phyloP scores from a whole-genome alignment of 2,797 vertebrate genomes.

The Hypotaenidia philippensis region DNA sequence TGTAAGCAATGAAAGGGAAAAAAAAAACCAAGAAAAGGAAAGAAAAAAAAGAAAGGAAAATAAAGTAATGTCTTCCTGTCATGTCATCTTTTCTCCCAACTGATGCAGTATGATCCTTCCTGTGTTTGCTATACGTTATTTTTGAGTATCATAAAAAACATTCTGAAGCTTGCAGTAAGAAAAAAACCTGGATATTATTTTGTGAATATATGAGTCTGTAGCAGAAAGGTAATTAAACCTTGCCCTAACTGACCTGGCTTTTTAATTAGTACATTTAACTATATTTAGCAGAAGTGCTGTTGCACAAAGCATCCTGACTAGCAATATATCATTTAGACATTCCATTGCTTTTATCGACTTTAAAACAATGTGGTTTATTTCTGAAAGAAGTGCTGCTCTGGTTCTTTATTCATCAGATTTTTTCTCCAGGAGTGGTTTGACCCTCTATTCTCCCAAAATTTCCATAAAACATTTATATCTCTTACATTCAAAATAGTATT shows the following conservation, averaged over 20 bases:
- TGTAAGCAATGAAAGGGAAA: not conserved
- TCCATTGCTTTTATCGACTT: not conserved
- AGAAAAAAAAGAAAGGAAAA: rapidly evolving
- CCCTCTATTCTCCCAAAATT: not conserved
- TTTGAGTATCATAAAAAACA: not conserved
- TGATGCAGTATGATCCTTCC: not conserved
- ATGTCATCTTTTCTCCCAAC: not conserved
- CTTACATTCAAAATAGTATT: not conserved
- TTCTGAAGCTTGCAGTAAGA: not conserved
- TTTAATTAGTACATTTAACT: constrained; percentile 22
- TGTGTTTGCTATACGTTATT: not conserved
- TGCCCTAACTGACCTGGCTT: not conserved
- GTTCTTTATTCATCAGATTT: not conserved
- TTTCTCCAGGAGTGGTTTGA: not conserved
- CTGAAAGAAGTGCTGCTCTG: not conserved
- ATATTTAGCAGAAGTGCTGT: not conserved
- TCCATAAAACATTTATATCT: not conserved
- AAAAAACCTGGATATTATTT: not conserved
- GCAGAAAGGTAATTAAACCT: constrained; percentile 10
- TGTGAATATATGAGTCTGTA: not conserved
- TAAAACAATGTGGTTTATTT: not conserved
- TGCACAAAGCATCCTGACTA: not conserved
- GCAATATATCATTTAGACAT: not conserved
- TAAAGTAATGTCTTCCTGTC: not conserved
- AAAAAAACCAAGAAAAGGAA: rapidly evolving